Percentiles rank a stretch among this genome's conserved stretches.
phyloP scores from a whole-genome alignment of 1,140 invertebrate species.

The Cotesia chilonis region DNA sequence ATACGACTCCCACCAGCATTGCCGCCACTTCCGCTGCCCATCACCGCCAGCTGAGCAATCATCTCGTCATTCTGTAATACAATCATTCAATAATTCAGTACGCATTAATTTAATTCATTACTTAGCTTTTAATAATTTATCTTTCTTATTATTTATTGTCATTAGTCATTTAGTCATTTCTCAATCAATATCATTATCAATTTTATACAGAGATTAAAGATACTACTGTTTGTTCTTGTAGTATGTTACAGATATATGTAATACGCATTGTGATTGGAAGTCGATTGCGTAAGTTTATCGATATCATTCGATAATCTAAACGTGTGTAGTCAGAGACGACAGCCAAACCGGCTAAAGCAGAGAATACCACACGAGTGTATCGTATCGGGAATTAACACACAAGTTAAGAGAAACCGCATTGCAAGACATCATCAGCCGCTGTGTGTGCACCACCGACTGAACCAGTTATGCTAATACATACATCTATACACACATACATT shows the following conservation, averaged over 20 bases:
- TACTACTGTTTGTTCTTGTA: not conserved
- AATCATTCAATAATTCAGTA: conserved; percentile 24
- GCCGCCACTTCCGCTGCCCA: conserved; percentile 53
- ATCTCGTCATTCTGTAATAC: conserved; percentile 63
- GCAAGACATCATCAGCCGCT: conserved; percentile 16
- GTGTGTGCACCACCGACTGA: conserved; percentile 22
- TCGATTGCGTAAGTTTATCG: not conserved
- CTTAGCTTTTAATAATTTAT: not conserved
- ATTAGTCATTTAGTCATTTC: too few relatives aligned
- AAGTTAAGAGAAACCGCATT: not conserved
- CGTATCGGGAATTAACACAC: not conserved
- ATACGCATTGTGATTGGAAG: not conserved
- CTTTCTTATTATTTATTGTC: too few relatives aligned
- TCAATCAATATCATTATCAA: too few relatives aligned
- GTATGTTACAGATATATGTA: not conserved
- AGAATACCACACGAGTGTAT: too few relatives aligned
- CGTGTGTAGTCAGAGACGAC: too few relatives aligned
- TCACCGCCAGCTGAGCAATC: conserved; percentile 62
- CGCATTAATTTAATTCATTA: not conserved
- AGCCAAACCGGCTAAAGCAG: too few relatives aligned
- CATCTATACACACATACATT: not conserved
- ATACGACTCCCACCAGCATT: conserved; percentile 51
- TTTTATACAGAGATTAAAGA: too few relatives aligned
- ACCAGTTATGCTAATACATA: conserved; percentile 35
- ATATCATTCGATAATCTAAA: conserved; percentile 11